Evolutionary conservation across 2,888 invertebrate genomes (phyloP).

Genomic region (Phragmatobia fuliginosa): DNA sequence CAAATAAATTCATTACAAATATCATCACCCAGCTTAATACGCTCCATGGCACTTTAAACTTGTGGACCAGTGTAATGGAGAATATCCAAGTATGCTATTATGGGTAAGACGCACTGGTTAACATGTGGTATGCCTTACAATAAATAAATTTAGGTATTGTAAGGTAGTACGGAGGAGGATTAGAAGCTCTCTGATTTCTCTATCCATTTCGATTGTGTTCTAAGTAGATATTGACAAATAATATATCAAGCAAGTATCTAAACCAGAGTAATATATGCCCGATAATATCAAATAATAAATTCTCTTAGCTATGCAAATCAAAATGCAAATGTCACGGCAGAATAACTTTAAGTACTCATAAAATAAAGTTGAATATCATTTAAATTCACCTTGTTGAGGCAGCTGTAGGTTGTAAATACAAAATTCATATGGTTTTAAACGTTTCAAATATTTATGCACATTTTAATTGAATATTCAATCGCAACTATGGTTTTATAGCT

Average conservation of each 20-base stretch:
- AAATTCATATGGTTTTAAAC: conserved; percentile 52
- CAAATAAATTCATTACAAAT: too few relatives aligned
- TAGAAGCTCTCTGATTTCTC: too few relatives aligned
- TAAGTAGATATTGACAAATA: not conserved
- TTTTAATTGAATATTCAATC: conserved; percentile 75
- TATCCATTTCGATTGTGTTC: too few relatives aligned
- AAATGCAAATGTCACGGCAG: conserved; percentile 5
- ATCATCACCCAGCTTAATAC: too few relatives aligned
- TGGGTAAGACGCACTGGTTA: too few relatives aligned
- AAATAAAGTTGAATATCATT: conserved; percentile 20
- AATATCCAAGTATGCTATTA: too few relatives aligned
- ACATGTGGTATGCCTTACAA: too few relatives aligned
- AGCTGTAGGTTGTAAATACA: conserved; percentile 37
- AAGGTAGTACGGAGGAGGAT: too few relatives aligned
- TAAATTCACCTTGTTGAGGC: conserved; percentile 21
- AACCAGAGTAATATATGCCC: not conserved
- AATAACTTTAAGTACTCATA: conserved; percentile 11
- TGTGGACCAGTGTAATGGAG: too few relatives aligned
- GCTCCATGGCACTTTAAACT: too few relatives aligned
- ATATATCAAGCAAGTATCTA: not conserved
- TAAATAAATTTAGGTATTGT: too few relatives aligned
- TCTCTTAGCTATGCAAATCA: conserved; percentile 12
- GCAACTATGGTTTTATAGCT: conserved; percentile 49
- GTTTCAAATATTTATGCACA: conserved; percentile 56
- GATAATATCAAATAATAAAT: not conserved